A percentile compares a stretch with the other conserved stretches of the same genome.
These are phyloP conservation scores for Cyprinella venusta DNA, from an alignment of 2,797 vertebrate genomes.

Conservation along the genomic window DNA sequence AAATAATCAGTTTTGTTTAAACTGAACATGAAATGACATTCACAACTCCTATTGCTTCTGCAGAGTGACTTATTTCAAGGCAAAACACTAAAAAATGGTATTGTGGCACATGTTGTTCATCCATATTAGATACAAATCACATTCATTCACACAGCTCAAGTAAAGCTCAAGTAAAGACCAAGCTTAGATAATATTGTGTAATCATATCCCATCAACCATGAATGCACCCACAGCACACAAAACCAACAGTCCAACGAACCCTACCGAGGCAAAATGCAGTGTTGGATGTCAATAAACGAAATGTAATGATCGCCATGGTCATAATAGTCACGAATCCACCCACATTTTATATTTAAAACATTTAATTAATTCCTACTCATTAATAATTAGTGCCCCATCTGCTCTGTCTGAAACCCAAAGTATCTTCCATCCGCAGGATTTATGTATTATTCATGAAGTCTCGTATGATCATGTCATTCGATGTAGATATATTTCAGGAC, in stretches of 20 bases:
- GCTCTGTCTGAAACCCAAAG: constrained; percentile 32
- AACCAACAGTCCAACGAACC: constrained; percentile 35
- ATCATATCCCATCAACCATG: constrained; percentile 7
- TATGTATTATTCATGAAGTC: constrained; percentile 38
- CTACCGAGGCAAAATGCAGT: background rate
- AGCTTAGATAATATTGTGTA: constrained; percentile 23
- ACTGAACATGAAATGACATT: background rate
- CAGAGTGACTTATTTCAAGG: background rate
- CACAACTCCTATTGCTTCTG: background rate
- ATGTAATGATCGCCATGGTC: too few relatives aligned
- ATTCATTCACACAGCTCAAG: background rate
- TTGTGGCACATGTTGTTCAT: background rate
- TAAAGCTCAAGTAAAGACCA: background rate
- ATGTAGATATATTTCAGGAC: constrained; percentile 7
- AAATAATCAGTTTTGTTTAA: background rate
- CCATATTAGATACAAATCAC: constrained; percentile 4
- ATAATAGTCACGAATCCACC: background rate
- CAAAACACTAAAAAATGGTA: background rate
- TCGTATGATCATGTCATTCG: constrained; percentile 19
- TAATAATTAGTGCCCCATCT: constrained; percentile 46
- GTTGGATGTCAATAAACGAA: background rate
- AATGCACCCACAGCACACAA: constrained; percentile 36
- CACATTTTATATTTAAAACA: constrained; percentile 26
- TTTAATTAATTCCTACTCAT: constrained; percentile 36
- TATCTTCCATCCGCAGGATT: constrained; percentile 19